Percentiles rank a stretch among this genome's conserved stretches.
Evolutionary conservation across 2,113 vertebrate genomes (phyloP).

Genomic region (Tychaedon coryphoeus): DNA sequence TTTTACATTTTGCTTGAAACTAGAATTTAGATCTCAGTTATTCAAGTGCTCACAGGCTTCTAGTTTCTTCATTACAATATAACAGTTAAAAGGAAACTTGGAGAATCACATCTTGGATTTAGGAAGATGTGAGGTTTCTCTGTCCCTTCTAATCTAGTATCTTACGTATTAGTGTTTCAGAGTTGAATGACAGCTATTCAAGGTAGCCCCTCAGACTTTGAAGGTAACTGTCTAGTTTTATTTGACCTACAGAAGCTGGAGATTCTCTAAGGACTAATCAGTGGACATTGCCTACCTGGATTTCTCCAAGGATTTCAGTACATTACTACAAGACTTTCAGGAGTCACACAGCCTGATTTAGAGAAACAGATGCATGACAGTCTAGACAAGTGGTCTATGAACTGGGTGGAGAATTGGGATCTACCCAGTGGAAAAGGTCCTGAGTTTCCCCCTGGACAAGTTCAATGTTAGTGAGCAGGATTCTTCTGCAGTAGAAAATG

Average conservation of each 20-base stretch:
- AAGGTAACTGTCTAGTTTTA: not conserved
- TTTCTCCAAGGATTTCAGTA: not conserved
- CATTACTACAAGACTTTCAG: not conserved
- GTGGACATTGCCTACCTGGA: not conserved
- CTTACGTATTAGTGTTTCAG: not conserved
- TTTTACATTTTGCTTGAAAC: not conserved
- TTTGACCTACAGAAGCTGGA: not conserved
- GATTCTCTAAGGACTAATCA: not conserved
- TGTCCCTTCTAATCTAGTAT: not conserved
- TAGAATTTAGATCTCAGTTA: not conserved
- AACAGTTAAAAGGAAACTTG: not conserved
- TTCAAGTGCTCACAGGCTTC: not conserved
- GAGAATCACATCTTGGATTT: not conserved
- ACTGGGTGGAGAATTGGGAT: not conserved
- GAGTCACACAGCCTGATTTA: not conserved
- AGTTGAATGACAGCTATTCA: not conserved
- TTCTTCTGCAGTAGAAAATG: no score
- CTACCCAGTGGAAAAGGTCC: not conserved
- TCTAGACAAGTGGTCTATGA: not conserved
- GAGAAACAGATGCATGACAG: not conserved
- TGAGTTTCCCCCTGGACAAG: not conserved
- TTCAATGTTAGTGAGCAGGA: not conserved
- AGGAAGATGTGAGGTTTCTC: accelerated
- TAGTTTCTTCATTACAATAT: not conserved
- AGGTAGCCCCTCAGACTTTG: not conserved